These are phyloP conservation scores for Motacilla tschutschensis DNA, from an alignment of 2,113 vertebrate species.

Conservation along the genomic window DNA sequence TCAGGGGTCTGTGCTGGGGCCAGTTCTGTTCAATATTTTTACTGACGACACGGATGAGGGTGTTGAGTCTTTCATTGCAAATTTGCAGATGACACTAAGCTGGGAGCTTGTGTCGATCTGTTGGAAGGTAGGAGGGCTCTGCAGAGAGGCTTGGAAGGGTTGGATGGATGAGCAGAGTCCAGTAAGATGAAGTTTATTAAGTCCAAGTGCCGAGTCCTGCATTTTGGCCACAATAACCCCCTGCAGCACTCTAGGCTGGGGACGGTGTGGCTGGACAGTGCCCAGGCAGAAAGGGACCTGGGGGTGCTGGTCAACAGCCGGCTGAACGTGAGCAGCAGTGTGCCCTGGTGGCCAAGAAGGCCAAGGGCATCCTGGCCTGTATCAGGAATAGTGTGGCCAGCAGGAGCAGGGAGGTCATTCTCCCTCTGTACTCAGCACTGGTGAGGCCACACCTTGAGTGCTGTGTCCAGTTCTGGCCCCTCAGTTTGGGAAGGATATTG, in stretches of 20 bases:
- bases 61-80: background rate
- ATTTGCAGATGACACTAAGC: background rate
- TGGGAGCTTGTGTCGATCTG: accelerated
- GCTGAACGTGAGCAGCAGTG: background rate
- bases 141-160: accelerated
- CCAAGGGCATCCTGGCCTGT: background rate
- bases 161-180: background rate
- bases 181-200: background rate
- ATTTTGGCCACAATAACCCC: background rate
- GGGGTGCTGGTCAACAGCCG: accelerated
- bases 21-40: background rate
- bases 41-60: background rate
- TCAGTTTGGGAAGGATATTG: background rate
- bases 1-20: background rate
- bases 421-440: background rate
- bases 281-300: background rate
- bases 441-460: background rate
- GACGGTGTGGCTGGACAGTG: background rate
- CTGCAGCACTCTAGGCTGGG: background rate
- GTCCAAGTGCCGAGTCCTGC: background rate
- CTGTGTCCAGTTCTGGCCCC: background rate
- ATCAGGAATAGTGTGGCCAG: background rate
- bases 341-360: background rate
- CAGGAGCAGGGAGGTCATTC: background rate
- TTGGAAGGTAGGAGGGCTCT: background rate